Evolutionary conservation across 1,140 invertebrate genomes (phyloP).

Genomic region (Centruroides sculpturatus): DNA sequence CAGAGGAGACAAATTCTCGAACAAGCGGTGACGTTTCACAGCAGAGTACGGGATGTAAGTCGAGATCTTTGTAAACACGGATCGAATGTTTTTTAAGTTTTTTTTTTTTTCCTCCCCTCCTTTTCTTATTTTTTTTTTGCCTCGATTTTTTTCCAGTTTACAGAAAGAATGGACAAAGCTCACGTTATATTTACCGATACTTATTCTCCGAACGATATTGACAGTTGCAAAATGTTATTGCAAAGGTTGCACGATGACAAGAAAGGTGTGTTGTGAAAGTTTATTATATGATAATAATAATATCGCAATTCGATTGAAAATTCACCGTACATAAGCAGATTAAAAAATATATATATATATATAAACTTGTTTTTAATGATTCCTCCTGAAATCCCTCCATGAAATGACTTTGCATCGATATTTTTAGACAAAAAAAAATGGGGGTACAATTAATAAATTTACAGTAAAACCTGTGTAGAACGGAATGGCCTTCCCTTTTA

Average conservation of each 20-base stretch:
- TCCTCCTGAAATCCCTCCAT: too few relatives aligned
- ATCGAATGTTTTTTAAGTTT: background rate
- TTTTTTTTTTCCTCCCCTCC: background rate
- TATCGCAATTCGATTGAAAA: too few relatives aligned
- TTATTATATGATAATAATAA: too few relatives aligned
- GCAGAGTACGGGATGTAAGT: constrained; percentile 6
- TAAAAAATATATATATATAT: too few relatives aligned
- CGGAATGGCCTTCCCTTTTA: background rate
- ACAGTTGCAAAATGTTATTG: constrained; percentile 24
- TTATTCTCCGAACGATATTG: constrained; percentile 47
- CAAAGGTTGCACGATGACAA: constrained; percentile 43
- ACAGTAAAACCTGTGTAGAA: background rate
- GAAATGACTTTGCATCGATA: too few relatives aligned
- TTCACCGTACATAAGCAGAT: too few relatives aligned
- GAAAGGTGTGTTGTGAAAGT: background rate
- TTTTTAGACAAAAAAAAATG: too few relatives aligned
- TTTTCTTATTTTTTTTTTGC: background rate
- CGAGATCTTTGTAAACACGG: background rate
- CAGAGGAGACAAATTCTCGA: constrained; percentile 59
- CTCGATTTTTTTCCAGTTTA: constrained; percentile 5
- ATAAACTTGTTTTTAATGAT: too few relatives aligned
- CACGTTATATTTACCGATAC: constrained; percentile 37
- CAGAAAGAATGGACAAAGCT: constrained; percentile 1
- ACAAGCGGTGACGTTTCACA: constrained; percentile 30
- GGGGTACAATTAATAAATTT: too few relatives aligned